A percentile compares a stretch with the other conserved stretches of the same genome.
These are phyloP conservation scores for Diprion similis DNA, from an alignment of 1,140 invertebrate genomes.

Conservation along the genomic window DNA sequence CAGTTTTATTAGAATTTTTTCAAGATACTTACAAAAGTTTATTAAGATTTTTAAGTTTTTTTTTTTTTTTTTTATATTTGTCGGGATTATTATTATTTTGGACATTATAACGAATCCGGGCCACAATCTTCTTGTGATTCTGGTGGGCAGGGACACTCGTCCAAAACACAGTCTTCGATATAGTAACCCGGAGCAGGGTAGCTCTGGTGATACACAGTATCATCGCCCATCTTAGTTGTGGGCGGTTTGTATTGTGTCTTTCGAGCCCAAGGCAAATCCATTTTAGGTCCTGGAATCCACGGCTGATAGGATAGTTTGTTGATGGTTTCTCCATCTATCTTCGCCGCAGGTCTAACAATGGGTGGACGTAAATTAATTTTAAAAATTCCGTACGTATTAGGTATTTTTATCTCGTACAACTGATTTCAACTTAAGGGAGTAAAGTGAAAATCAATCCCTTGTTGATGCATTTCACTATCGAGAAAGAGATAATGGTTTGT, in stretches of 20 bases:
- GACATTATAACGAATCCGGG: not conserved
- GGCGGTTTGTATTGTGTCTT: slow-evolving; percentile 51
- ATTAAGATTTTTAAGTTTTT: slow-evolving; percentile 1
- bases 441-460: slow-evolving; percentile 51
- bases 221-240: slow-evolving; percentile 51
- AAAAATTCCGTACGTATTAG: slow-evolving; percentile 53
- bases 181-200: slow-evolving; percentile 59
- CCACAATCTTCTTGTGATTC: slow-evolving; percentile 9
- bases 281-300: slow-evolving; percentile 53
- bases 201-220: slow-evolving; percentile 60
- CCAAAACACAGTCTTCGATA: slow-evolving; percentile 45
- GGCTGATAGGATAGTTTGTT: slow-evolving; percentile 65
- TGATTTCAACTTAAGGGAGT: slow-evolving; percentile 50
- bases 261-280: slow-evolving; percentile 56
- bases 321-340: slow-evolving; percentile 65
- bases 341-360: slow-evolving; percentile 61
- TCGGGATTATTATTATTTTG: not conserved
- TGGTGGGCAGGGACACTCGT: slow-evolving; percentile 7
- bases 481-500: no score
- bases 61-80: not conserved
- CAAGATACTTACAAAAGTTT: not conserved
- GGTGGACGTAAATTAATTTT: slow-evolving; percentile 54
- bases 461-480: slow-evolving; percentile 34
- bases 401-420: slow-evolving; percentile 59
- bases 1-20: not conserved